A percentile compares a stretch with the other conserved stretches of the same genome.
Conservation (phyloP, 1,140 invertebrate genomes). For the Drosophila lacertosa region DNA sequence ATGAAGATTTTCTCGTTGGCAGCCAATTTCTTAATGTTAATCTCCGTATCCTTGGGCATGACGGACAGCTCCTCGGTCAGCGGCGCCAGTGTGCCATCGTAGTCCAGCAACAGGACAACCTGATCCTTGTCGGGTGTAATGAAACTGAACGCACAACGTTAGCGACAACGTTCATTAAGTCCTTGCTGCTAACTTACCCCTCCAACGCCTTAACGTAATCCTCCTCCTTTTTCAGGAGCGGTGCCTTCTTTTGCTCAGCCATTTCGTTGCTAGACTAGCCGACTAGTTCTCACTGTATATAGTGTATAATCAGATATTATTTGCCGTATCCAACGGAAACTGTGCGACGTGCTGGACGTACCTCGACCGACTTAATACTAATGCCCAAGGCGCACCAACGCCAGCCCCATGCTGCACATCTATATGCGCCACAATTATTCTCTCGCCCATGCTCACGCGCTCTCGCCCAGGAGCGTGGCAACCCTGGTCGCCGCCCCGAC, state of each 20-base stretch:
- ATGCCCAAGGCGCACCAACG: constrained; percentile 53
- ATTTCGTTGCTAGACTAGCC: constrained; percentile 44
- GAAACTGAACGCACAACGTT: constrained; percentile 52
- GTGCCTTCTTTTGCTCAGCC: constrained; percentile 83
- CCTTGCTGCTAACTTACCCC: constrained; percentile 57
- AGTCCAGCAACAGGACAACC: constrained; percentile 91
- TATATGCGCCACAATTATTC: constrained; percentile 38
- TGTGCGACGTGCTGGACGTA: constrained; percentile 78
- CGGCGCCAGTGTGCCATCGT: constrained; percentile 95
- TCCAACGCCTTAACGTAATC: constrained; percentile 81
- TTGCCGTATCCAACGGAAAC: constrained; percentile 70
- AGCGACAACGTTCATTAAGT: too few species aligned
- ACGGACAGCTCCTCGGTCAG: constrained; percentile 94
- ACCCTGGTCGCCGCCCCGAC: constrained; percentile 50
- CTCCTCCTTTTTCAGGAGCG: constrained; percentile 79
- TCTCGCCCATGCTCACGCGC: neutral
- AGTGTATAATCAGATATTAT: constrained; percentile 30
- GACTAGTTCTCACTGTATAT: constrained; percentile 7
- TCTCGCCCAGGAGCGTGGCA: constrained; percentile 44
- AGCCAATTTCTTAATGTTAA: constrained; percentile 91
- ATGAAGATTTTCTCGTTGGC: constrained; percentile 94
- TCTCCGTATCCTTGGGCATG: constrained; percentile 92
- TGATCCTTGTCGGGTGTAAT: constrained; percentile 78
- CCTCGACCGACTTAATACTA: constrained; percentile 83
- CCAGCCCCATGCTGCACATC: constrained; percentile 45